Percentiles rank a stretch among this genome's conserved stretches.
Conservation (phyloP, 2,113 vertebrate species). For the Syrmaticus mikado region DNA sequence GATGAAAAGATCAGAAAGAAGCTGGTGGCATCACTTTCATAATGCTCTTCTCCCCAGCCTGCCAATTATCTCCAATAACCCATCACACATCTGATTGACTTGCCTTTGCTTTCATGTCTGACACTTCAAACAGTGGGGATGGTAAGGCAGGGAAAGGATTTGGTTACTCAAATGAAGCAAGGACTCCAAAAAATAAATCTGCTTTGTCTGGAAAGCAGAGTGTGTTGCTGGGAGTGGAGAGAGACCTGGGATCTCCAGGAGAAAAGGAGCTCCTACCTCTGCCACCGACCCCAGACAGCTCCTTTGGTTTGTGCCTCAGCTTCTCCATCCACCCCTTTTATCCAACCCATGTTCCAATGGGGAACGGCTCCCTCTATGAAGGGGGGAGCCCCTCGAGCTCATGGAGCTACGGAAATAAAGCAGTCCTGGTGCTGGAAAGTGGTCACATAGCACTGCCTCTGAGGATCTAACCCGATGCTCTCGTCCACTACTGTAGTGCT, state of each 20-base stretch:
- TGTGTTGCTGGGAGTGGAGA: neutral
- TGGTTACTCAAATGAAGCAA: slow-evolving; percentile 4
- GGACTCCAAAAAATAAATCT: slow-evolving; percentile 8
- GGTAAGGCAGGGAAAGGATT: neutral
- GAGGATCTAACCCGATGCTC: neutral
- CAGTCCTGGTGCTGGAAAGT: neutral
- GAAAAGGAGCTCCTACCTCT: neutral
- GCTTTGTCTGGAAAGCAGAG: neutral
- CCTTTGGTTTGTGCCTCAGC: neutral
- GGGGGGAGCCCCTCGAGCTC: neutral
- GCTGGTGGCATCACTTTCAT: slow-evolving; percentile 4
- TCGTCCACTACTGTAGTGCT: neutral
- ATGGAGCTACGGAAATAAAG: neutral
- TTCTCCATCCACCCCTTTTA: neutral
- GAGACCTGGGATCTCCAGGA: neutral
- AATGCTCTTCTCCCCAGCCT: neutral
- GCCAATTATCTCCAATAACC: slow-evolving; percentile 55
- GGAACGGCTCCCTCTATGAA: neutral
- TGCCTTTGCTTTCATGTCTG: slow-evolving; percentile 52
- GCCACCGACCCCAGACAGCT: neutral
- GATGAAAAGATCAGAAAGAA: slow-evolving; percentile 25
- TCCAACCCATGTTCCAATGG: neutral
- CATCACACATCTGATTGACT: slow-evolving; percentile 31
- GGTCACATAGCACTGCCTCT: neutral
- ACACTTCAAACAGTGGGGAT: slow-evolving; percentile 1